Conservation (phyloP, 2,113 vertebrate genomes). For the Sigmodon hispidus region DNA sequence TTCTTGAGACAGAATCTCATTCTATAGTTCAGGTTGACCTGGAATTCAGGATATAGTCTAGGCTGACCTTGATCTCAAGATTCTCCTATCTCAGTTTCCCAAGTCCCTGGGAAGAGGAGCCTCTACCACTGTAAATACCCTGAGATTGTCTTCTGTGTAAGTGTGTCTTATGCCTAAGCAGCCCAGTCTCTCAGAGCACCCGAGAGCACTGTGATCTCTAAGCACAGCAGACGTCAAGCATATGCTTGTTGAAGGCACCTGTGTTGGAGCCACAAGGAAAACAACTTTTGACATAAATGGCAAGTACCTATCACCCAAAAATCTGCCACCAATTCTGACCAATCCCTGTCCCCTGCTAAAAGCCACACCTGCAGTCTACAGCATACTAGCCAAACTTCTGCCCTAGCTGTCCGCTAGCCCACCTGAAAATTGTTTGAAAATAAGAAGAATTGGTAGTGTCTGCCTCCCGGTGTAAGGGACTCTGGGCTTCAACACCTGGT, state of each 20-base stretch:
- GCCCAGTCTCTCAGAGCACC: not conserved
- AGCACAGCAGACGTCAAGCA: not conserved
- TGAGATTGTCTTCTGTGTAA: not conserved
- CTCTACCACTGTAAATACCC: not conserved
- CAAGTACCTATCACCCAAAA: not conserved
- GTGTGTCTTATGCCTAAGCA: not conserved
- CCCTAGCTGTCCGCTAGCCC: too few species aligned
- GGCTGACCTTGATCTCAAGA: not conserved
- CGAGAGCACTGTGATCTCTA: fast-evolving
- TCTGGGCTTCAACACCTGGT: too few species aligned
- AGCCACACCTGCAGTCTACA: too few species aligned
- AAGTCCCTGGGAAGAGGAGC: not conserved
- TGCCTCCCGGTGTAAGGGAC: not conserved
- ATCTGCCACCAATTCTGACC: not conserved
- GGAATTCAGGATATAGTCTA: not conserved
- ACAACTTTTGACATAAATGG: not conserved
- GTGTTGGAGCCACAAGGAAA: not conserved
- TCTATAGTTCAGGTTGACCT: not conserved
- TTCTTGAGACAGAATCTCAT: not conserved
- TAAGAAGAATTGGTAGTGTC: not conserved
- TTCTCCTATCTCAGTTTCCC: not conserved
- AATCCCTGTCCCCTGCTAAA: not conserved
- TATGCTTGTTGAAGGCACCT: not conserved
- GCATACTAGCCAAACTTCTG: not conserved
- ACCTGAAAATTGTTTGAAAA: conserved; percentile 17